These are phyloP conservation scores for Hydrotaea diabolus DNA, from an alignment of 2,888 invertebrate genomes.

Conservation along the genomic window DNA sequence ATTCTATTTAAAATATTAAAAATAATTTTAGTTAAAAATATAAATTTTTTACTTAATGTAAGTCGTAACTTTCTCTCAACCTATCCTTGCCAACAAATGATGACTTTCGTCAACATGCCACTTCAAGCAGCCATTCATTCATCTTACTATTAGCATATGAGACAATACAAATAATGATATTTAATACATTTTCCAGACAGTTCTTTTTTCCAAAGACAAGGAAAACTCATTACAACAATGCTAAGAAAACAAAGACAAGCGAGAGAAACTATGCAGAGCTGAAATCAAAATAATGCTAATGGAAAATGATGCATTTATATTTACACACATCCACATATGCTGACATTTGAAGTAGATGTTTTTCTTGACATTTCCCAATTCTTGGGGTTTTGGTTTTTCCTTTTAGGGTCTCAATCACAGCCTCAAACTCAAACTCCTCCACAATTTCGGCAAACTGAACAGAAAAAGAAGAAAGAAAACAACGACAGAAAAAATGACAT, in stretches of 20 bases:
- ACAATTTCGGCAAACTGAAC: not conserved
- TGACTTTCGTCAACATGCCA: constrained; percentile 58
- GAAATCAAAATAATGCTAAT: constrained; percentile 61
- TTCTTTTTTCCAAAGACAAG: constrained; percentile 41
- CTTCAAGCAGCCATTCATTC: not conserved
- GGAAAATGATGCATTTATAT: constrained; percentile 50
- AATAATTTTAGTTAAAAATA: too few relatives aligned
- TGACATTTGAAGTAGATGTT: not conserved
- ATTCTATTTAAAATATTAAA: too few relatives aligned
- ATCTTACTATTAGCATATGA: constrained; percentile 60
- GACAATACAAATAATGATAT: constrained; percentile 62
- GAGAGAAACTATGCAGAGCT: constrained; percentile 33
- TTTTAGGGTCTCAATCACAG: not conserved
- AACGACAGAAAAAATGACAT: not conserved
- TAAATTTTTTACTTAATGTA: too few relatives aligned
- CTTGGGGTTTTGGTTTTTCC: constrained; percentile 34
- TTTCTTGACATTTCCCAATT: constrained; percentile 10
- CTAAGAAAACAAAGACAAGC: not conserved
- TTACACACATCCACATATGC: constrained; percentile 1
- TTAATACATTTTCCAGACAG: constrained; percentile 66
- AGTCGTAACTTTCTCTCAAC: too few relatives aligned
- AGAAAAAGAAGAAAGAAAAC: not conserved
- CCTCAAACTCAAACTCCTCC: not conserved
- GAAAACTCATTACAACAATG: constrained; percentile 14
- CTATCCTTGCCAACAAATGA: not conserved